These are phyloP conservation scores for Argentina silus DNA, from an alignment of 2,797 vertebrate species.

Conservation along the genomic window DNA sequence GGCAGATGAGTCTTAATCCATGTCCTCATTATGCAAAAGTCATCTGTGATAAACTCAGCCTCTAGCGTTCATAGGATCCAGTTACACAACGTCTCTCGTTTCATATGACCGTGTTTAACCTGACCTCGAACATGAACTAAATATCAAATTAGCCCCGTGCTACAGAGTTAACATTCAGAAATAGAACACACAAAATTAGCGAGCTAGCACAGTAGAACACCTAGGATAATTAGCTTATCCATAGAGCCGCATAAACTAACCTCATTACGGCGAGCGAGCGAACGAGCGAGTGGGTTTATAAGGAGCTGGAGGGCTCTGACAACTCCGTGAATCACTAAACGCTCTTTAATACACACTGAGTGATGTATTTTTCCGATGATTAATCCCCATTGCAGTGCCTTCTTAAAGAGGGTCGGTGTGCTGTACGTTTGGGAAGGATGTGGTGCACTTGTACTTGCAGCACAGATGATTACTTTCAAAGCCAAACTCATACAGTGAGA, in stretches of 20 bases:
- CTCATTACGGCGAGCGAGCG: constrained; percentile 66
- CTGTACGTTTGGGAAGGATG: neutral
- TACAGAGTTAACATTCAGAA: constrained; percentile 47
- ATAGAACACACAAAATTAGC: constrained; percentile 64
- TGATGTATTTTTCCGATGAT: constrained; percentile 38
- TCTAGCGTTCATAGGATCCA: neutral
- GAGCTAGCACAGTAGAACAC: constrained; percentile 66
- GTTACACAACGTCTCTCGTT: neutral
- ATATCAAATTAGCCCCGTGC: constrained; percentile 52
- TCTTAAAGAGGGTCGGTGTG: constrained; percentile 38
- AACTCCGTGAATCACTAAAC: constrained; percentile 63
- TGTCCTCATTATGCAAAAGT: neutral
- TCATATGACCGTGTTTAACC: constrained; percentile 20
- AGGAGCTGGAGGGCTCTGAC: constrained; percentile 59
- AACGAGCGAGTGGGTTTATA: constrained; percentile 43
- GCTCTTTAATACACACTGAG: constrained; percentile 52
- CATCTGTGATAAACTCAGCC: neutral
- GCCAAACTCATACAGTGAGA: neutral
- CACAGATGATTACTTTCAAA: too few relatives aligned
- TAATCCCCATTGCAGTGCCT: constrained; percentile 35
- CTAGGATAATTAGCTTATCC: constrained; percentile 74
- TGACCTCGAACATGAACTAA: constrained; percentile 45
- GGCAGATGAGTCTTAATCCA: neutral
- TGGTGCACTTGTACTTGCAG: too few relatives aligned
- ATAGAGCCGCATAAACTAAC: constrained; percentile 65